These are phyloP conservation scores for Lytechinus variegatus DNA, from an alignment of 35 echinoderm and acorn worm genomes.

Conservation along the genomic window DNA sequence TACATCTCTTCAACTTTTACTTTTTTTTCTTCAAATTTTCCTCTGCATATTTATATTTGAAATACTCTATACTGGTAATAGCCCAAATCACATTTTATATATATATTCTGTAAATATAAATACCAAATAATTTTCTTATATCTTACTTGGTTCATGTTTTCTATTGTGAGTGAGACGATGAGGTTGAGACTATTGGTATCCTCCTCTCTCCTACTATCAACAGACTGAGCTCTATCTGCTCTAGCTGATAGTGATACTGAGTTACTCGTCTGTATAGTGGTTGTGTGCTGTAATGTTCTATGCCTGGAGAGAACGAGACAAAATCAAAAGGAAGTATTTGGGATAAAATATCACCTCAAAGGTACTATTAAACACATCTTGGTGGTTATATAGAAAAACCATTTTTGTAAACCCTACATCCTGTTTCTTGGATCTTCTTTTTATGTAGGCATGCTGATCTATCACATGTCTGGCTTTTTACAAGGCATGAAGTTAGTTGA, in stretches of 20 bases:
- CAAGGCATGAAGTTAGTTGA: too few species aligned
- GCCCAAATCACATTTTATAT: neutral
- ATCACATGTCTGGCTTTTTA: too few species aligned
- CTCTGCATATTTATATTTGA: neutral
- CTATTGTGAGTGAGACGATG: conserved; percentile 76
- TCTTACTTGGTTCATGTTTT: conserved; percentile 96
- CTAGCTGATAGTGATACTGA: conserved; percentile 81
- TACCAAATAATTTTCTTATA: neutral
- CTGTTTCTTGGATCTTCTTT: too few species aligned
- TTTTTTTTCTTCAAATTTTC: neutral
- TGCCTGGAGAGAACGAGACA: conserved; percentile 63
- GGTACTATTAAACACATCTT: too few species aligned
- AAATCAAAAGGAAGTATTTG: neutral
- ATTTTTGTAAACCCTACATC: neutral
- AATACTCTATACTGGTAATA: neutral
- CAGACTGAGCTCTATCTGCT: conserved; percentile 69
- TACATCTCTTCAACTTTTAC: too few species aligned
- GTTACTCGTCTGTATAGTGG: conserved; percentile 79
- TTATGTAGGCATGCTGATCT: too few species aligned
- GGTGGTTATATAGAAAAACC: neutral
- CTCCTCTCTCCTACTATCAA: conserved; percentile 41
- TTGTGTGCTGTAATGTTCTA: conserved; percentile 83
- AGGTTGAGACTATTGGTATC: conserved; percentile 66
- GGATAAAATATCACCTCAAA: too few species aligned
- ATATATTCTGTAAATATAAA: neutral